Evolutionary conservation across 2,797 vertebrate species (phyloP).

Genomic region (Acanthiza pusilla): DNA sequence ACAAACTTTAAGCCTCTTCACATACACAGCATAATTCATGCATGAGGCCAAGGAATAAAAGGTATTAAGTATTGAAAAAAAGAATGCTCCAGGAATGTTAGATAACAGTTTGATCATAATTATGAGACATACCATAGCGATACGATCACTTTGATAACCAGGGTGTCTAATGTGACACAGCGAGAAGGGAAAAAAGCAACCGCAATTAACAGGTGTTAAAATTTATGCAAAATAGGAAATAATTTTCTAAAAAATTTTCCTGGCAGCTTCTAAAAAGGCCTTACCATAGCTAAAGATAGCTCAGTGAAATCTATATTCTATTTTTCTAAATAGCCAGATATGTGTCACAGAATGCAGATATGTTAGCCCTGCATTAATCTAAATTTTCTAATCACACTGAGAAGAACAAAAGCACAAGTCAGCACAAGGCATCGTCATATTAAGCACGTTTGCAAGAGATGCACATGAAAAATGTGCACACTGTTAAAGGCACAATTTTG

Average conservation of each 20-base stretch:
- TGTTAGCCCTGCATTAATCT: not conserved
- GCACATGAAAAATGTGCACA: fast-evolving
- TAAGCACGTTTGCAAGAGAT: not conserved
- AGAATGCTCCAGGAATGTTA: conserved; percentile 86
- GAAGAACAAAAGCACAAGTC: conserved; percentile 15
- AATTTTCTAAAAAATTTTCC: conserved; percentile 45
- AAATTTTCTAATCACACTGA: not conserved
- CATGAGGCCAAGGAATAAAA: conserved; percentile 82
- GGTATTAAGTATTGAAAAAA: conserved; percentile 76
- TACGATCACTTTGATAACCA: conserved; percentile 81
- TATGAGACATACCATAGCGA: conserved; percentile 80
- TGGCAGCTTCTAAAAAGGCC: conserved; percentile 28
- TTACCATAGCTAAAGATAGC: conserved; percentile 41
- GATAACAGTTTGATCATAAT: conserved; percentile 87
- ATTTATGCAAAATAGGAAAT: conserved; percentile 61
- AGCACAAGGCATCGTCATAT: not conserved
- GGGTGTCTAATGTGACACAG: conserved; percentile 63
- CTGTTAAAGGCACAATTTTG: not conserved
- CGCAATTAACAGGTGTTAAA: conserved; percentile 70
- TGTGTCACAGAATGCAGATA: conserved; percentile 54
- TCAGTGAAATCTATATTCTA: conserved; percentile 12
- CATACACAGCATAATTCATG: conserved; percentile 82
- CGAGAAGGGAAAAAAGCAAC: conserved; percentile 61
- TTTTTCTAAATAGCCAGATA: conserved; percentile 62
- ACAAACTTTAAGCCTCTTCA: conserved; percentile 81